A percentile compares a stretch with the other conserved stretches of the same genome.
Evolutionary conservation across 2,888 invertebrate genomes (phyloP).

Genomic region (Phorcus lineatus): DNA sequence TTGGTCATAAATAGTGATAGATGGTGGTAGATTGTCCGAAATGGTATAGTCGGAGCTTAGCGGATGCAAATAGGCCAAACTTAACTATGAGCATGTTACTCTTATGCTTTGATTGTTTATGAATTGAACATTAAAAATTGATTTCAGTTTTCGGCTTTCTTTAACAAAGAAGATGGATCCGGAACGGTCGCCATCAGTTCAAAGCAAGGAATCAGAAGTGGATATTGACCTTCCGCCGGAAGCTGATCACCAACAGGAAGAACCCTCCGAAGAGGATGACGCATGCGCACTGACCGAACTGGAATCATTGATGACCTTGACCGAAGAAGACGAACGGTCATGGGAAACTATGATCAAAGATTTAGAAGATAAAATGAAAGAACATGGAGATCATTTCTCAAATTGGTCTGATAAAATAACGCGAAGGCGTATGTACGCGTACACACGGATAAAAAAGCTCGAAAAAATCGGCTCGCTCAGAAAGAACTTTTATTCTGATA

Average conservation of each 20-base stretch:
- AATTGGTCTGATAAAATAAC: background rate
- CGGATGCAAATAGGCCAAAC: no score
- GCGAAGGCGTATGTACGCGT: background rate
- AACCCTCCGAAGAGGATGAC: background rate
- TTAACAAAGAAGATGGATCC: no score
- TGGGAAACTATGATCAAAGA: background rate
- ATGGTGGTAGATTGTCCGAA: no score
- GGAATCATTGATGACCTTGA: conserved; percentile 10
- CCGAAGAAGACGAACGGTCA: background rate
- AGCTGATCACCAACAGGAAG: background rate
- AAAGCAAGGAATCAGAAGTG: conserved; percentile 2
- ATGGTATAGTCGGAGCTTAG: no score
- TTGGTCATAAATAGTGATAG: no score
- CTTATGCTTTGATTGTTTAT: no score
- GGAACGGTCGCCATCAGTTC: background rate
- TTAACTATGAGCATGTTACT: no score
- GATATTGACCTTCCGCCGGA: background rate
- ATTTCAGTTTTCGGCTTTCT: no score
- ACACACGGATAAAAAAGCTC: background rate
- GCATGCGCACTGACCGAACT: background rate
- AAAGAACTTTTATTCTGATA: background rate
- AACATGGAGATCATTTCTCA: background rate
- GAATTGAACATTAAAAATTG: no score
- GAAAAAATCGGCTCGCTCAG: background rate
- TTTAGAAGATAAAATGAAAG: background rate